A percentile compares a stretch with the other conserved stretches of the same genome.
Evolutionary conservation across 2,888 invertebrate species (phyloP).

Genomic region (Tetanocera ferruginea): DNA sequence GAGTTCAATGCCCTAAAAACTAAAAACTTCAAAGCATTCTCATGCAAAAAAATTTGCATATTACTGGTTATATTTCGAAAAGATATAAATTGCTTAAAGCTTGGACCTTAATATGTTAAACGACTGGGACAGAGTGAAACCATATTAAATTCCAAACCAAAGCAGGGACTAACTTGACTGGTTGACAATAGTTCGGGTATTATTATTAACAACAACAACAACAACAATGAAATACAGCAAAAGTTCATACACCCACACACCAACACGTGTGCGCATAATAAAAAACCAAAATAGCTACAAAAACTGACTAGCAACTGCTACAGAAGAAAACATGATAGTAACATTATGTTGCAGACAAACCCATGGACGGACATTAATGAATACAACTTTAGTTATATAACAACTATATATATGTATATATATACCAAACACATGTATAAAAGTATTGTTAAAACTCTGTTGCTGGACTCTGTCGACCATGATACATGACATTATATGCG

Average conservation of each 20-base stretch:
- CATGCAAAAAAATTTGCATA: too few species aligned
- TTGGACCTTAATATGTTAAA: too few species aligned
- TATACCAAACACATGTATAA: neutral
- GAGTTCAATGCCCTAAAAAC: too few species aligned
- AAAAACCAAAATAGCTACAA: neutral
- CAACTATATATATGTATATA: too few species aligned
- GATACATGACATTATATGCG: neutral
- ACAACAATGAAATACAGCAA: neutral
- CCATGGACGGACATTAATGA: neutral
- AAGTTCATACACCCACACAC: too few species aligned
- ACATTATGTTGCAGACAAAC: slow-evolving; percentile 20
- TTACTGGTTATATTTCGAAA: too few species aligned
- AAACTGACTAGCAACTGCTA: neutral
- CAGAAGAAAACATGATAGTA: slow-evolving; percentile 15
- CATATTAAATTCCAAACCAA: slow-evolving; percentile 7
- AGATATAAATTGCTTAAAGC: too few species aligned
- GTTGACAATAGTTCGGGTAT: neutral
- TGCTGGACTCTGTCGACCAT: slow-evolving; percentile 6
- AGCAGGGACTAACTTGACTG: neutral
- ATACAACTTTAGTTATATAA: too few species aligned
- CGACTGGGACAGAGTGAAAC: neutral
- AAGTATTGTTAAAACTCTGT: neutral
- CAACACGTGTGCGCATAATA: too few species aligned
- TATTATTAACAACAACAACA: slow-evolving; percentile 1
- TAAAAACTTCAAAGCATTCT: too few species aligned